Conservation (phyloP, 2,888 invertebrate genomes). For the Minunthozetes semirufus region DNA sequence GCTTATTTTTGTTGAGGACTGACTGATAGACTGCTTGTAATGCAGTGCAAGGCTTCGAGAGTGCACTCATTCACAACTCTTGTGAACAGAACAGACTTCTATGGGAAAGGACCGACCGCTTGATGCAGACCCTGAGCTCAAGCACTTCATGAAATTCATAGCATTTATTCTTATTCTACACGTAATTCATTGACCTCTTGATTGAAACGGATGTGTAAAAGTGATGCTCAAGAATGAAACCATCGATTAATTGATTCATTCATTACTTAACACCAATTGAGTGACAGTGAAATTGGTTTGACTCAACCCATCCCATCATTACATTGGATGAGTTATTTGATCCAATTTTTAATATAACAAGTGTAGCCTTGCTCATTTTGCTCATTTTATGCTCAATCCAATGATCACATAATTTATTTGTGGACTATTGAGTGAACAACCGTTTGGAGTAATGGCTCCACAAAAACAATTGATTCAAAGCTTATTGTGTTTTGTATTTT, state of each 20-base stretch:
- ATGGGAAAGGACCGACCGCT: neutral
- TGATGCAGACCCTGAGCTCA: neutral
- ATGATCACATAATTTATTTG: neutral
- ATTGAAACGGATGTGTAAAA: conserved; percentile 28
- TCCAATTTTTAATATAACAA: no score
- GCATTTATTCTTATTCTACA: neutral
- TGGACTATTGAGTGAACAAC: neutral
- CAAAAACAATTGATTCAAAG: neutral
- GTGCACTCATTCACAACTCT: neutral
- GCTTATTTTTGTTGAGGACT: neutral
- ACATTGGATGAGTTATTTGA: no score
- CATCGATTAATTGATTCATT: neutral
- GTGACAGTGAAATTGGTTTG: neutral
- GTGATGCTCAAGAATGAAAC: neutral
- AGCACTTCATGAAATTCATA: no score
- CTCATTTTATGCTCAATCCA: no score
- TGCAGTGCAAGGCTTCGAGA: neutral
- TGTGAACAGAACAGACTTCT: neutral
- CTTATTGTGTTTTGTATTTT: neutral
- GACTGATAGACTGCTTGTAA: neutral
- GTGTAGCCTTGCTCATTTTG: no score
- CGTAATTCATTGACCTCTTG: conserved; percentile 25
- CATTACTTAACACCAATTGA: neutral
- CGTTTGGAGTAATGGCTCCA: conserved; percentile 7
- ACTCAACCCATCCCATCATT: no score